These are phyloP conservation scores for Euwallacea similis DNA, from an alignment of 1,140 invertebrate genomes.

Conservation along the genomic window DNA sequence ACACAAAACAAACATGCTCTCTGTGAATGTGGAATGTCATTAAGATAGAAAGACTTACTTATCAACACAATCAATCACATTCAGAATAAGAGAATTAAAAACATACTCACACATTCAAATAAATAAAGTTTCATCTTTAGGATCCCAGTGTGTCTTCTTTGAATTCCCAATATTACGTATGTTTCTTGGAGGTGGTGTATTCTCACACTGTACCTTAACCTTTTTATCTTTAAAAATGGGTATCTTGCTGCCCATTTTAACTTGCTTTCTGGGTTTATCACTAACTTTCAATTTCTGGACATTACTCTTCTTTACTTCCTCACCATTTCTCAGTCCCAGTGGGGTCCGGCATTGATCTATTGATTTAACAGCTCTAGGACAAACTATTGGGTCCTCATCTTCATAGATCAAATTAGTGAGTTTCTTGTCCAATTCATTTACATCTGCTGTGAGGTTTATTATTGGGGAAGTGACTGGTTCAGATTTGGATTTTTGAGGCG, in stretches of 20 bases:
- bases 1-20: too few species aligned
- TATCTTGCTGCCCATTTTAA: constrained; percentile 44
- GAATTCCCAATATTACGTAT: constrained; percentile 33
- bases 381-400: constrained; percentile 43
- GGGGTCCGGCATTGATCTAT: constrained; percentile 41
- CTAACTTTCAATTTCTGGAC: constrained; percentile 46
- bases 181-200: constrained; percentile 45
- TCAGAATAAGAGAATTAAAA: background rate
- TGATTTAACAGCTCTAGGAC: constrained; percentile 34
- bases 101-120: constrained; percentile 32
- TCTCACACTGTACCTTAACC: constrained; percentile 49
- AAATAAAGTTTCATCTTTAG: constrained; percentile 45
- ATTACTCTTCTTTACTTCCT: constrained; percentile 28
- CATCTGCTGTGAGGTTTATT: constrained; percentile 39
- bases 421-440: constrained; percentile 48
- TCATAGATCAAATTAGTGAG: constrained; percentile 49
- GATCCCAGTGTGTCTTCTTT: constrained; percentile 46
- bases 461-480: constrained; percentile 29
- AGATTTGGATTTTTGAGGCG: constrained; percentile 33
- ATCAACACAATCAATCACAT: background rate
- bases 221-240: constrained; percentile 48
- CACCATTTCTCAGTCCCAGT: constrained; percentile 41
- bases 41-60: background rate
- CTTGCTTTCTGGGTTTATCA: constrained; percentile 48
- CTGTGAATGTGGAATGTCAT: too few species aligned